phyloP scores from a whole-genome alignment of 2,888 invertebrate genomes.

The Scaptomyza flava region DNA sequence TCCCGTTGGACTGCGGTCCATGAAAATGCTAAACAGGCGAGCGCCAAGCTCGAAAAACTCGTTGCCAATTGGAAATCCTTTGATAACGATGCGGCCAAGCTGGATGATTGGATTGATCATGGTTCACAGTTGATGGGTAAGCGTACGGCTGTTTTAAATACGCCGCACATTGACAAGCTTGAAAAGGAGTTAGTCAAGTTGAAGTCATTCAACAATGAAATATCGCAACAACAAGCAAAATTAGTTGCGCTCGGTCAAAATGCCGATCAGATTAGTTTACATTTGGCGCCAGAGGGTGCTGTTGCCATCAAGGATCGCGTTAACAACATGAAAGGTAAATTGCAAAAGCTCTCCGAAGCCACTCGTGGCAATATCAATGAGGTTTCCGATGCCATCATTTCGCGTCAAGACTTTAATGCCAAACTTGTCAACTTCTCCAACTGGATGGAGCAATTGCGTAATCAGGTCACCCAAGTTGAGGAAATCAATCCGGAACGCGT shows the following conservation, averaged over 20 bases:
- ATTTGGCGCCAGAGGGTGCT: slow-evolving; percentile 91
- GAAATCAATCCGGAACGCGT: slow-evolving; percentile 93
- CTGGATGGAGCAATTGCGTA: slow-evolving; percentile 91
- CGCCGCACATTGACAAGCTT: slow-evolving; percentile 90
- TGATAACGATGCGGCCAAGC: slow-evolving; percentile 90
- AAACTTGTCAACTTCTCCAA: slow-evolving; percentile 91
- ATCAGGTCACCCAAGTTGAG: slow-evolving; percentile 90
- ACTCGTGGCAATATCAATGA: slow-evolving; percentile 91
- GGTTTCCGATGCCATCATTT: slow-evolving; percentile 91
- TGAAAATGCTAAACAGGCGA: slow-evolving; percentile 91
- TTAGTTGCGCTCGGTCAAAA: slow-evolving; percentile 91
- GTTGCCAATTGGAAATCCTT: slow-evolving; percentile 93
- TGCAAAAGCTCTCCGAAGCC: slow-evolving; percentile 90
- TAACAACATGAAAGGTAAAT: slow-evolving; percentile 89
- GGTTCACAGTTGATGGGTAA: slow-evolving; percentile 87
- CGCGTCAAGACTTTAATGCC: slow-evolving; percentile 92
- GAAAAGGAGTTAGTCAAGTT: slow-evolving; percentile 91
- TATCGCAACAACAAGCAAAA: slow-evolving; percentile 93
- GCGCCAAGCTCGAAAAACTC: slow-evolving; percentile 91
- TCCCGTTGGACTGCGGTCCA: slow-evolving; percentile 94
- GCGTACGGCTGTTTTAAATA: slow-evolving; percentile 87
- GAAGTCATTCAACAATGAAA: slow-evolving; percentile 93
- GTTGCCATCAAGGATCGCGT: slow-evolving; percentile 89
- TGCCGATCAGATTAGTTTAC: slow-evolving; percentile 91
- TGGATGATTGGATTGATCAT: slow-evolving; percentile 91